Conservation (phyloP, 2,888 invertebrate genomes). For the Cheilosia pagana region DNA sequence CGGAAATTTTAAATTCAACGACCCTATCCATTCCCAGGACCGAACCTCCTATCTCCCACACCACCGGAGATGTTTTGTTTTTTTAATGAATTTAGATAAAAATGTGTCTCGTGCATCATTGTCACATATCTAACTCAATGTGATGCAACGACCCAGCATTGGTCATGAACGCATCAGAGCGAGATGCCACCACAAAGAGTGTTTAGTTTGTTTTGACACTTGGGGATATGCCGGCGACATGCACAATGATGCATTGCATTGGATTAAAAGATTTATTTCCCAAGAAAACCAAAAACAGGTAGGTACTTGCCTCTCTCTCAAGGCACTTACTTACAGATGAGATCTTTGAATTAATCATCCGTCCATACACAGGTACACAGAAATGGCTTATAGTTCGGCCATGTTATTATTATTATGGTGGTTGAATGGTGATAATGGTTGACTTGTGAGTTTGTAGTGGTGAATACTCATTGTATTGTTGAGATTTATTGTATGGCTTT, state of each 20-base stretch:
- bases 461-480: slow-evolving; percentile 51
- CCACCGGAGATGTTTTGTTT: background rate
- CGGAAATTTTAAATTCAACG: background rate
- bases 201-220: slow-evolving; percentile 67
- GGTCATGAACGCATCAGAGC: slow-evolving; percentile 2
- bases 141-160: slow-evolving; percentile 2
- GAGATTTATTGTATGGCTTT: slow-evolving; percentile 64
- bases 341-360: slow-evolving; percentile 70
- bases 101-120: background rate
- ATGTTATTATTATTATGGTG: slow-evolving; percentile 57
- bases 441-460: slow-evolving; percentile 37
- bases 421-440: slow-evolving; percentile 51
- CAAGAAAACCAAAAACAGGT: slow-evolving; percentile 57
- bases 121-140: slow-evolving; percentile 10
- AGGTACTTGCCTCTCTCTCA: slow-evolving; percentile 37
- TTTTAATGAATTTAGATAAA: slow-evolving; percentile 19
- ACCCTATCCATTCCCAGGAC: background rate
- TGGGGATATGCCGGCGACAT: slow-evolving; percentile 37
- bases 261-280: slow-evolving; percentile 72
- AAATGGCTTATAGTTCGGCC: slow-evolving; percentile 60
- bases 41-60: slow-evolving; percentile 3
- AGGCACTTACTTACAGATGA: slow-evolving; percentile 58
- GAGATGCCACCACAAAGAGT: slow-evolving; percentile 38
- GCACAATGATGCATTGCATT: slow-evolving; percentile 63
- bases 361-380: slow-evolving; percentile 8